A percentile compares a stretch with the other conserved stretches of the same genome.
Evolutionary conservation across 2,113 vertebrate genomes (phyloP).

Genomic region (Heliornis fulica): DNA sequence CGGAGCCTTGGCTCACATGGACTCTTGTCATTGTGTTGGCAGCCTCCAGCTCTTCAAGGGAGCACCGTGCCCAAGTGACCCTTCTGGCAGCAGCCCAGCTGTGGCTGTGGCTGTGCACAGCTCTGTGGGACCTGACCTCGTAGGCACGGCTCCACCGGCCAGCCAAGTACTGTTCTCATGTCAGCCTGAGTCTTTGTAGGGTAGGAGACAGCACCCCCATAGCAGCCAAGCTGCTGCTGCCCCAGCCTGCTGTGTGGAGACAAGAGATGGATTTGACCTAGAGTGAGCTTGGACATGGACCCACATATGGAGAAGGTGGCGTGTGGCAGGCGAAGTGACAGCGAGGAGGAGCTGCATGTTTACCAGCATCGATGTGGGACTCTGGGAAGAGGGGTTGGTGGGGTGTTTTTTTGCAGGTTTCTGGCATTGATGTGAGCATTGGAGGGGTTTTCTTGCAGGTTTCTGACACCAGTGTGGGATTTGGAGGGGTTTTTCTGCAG

Average conservation of each 20-base stretch:
- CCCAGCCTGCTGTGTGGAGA: not conserved
- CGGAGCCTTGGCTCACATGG: accelerated
- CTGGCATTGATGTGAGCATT: too few species aligned
- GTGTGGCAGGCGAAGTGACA: accelerated
- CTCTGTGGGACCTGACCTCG: slow-evolving; percentile 58
- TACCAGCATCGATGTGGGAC: accelerated
- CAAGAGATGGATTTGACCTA: not conserved
- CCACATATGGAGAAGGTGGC: accelerated
- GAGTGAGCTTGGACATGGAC: accelerated
- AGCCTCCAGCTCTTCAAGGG: slow-evolving; percentile 75
- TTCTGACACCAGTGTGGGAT: not conserved
- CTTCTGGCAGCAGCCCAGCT: slow-evolving; percentile 69
- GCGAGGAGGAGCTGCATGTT: not conserved
- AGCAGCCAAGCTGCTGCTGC: not conserved
- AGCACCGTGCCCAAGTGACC: slow-evolving; percentile 36
- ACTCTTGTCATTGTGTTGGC: not conserved
- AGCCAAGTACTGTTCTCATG: slow-evolving; percentile 68
- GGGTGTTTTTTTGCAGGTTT: not conserved
- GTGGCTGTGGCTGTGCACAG: slow-evolving; percentile 66
- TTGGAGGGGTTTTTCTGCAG: not conserved
- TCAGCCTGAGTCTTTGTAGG: slow-evolving; percentile 68
- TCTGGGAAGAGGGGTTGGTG: too few species aligned
- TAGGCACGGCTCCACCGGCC: slow-evolving; percentile 48
- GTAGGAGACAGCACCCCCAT: slow-evolving; percentile 58
- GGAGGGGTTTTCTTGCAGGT: not conserved